Conservation (phyloP, 2,888 invertebrate genomes). For the Eledone cirrhosa region DNA sequence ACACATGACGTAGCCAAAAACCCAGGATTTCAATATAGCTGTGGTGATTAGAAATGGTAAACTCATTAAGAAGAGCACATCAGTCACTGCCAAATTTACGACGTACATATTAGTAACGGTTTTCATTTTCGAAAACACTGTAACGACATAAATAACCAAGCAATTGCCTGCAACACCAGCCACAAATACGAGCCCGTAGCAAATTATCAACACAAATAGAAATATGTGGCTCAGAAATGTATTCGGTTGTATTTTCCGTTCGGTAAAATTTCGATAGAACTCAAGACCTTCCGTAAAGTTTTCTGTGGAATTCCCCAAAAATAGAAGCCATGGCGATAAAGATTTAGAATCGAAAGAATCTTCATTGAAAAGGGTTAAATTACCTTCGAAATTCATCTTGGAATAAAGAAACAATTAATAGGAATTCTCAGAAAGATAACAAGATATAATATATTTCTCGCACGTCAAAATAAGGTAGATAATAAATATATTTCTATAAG, state of each 20-base stretch:
- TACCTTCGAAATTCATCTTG: no score
- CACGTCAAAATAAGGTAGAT: no score
- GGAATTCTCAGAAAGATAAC: no score
- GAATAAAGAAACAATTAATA: no score
- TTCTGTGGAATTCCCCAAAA: background rate
- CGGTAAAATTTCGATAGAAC: background rate
- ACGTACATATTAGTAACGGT: constrained; percentile 68
- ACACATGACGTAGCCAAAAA: constrained; percentile 66
- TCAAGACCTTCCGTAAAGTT: background rate
- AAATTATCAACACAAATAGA: constrained; percentile 45
- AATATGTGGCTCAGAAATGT: constrained; percentile 14
- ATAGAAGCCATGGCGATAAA: background rate
- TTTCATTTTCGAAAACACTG: constrained; percentile 66
- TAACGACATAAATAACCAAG: constrained; percentile 65
- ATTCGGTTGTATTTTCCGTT: no score
- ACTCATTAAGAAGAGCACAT: constrained; percentile 65
- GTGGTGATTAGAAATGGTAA: constrained; percentile 64
- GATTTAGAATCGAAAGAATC: background rate
- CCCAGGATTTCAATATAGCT: constrained; percentile 60
- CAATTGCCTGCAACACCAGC: constrained; percentile 65
- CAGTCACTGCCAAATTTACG: constrained; percentile 67
- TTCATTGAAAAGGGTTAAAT: no score
- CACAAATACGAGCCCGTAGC: constrained; percentile 49
- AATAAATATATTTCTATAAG: no score
- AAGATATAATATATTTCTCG: no score